Conservation (phyloP, 1,140 invertebrate species). For the Pygmarrhopalites habei region DNA sequence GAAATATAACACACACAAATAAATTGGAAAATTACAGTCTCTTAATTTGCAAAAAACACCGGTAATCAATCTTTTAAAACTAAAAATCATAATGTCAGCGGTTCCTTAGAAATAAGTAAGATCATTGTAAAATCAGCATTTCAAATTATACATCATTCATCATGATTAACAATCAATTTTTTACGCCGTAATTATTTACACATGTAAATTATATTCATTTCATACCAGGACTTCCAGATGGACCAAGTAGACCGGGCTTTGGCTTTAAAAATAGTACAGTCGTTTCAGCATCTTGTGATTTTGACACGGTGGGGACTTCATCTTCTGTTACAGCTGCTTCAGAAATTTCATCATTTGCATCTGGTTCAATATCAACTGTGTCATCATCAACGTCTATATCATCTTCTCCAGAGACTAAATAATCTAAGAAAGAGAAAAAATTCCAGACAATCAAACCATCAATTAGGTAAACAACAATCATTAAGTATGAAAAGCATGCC, state of each 20-base stretch:
- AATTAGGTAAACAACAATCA: too few relatives aligned
- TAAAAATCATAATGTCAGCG: constrained; percentile 28
- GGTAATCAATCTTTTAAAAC: not conserved
- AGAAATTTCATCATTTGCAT: constrained; percentile 51
- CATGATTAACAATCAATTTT: not conserved
- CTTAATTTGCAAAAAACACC: not conserved
- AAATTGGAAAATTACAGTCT: constrained; percentile 36
- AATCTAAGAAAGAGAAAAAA: constrained; percentile 47
- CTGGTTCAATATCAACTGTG: constrained; percentile 56
- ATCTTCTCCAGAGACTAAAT: constrained; percentile 56
- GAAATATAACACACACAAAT: constrained; percentile 43
- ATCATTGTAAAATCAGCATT: constrained; percentile 20
- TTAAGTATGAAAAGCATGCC: too few relatives aligned
- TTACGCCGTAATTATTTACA: constrained; percentile 6
- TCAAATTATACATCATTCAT: constrained; percentile 33
- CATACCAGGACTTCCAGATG: constrained; percentile 55
- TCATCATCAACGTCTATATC: constrained; percentile 72
- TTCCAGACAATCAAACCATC: constrained; percentile 10
- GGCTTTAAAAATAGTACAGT: constrained; percentile 89
- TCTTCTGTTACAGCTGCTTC: constrained; percentile 57
- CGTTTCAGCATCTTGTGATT: constrained; percentile 87
- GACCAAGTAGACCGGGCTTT: constrained; percentile 44
- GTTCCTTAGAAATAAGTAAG: constrained; percentile 36
- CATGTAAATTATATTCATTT: constrained; percentile 3
- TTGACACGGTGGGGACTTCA: constrained; percentile 50